Evolutionary conservation across 2,797 vertebrate genomes (phyloP), one percentile per base, ranked within the genome.

Genomic region (Poecilia wingei): DNA sequence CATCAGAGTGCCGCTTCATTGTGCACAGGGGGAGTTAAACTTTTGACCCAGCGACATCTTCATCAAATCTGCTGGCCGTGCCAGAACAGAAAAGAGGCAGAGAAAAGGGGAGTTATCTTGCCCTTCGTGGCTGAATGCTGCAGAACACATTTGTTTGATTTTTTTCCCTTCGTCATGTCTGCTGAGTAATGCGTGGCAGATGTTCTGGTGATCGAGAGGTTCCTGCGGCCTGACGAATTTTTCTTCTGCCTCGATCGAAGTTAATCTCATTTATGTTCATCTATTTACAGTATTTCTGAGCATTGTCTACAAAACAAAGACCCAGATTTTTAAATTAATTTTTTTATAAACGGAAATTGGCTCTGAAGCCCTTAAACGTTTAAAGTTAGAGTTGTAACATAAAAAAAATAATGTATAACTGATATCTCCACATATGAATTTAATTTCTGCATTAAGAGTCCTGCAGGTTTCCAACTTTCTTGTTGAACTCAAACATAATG

Each of bases 101-200:
- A 82, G 25, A 41, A 57, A 53, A 55, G 72, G 53, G 73, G 83
- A 83, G 78, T 86, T 86, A 88, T 91, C 88, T 87, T 84, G 87
- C 93, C 91, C 70, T 86, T 68, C 74, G 16, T 78, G 79, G 76
- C 72, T 51, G 73, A 82, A 77, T 90, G 89, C 82, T 89, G 80
- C 72, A 78, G 80, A 86, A 84, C 87, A 91, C 64, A 68, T 91
- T 94, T 89, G 91, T 94, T 93, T 88, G 13, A 86, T 93, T 93
- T 91, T 86, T 83, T 57, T 28, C 53, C 82, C 79, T 61, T 86
- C 61, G 91, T 90, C 84, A 46, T 93, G 93, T 93, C 91, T 94
- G 82, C 73, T 16, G 16, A 8, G 78, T 94, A 95, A 94, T 92
- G 85, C 64, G 1, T 31, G 80, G 80, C 93, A 95, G 93, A 95